Evolutionary conservation across 1,140 invertebrate genomes (phyloP).

Genomic region (Listronotus bonariensis): DNA sequence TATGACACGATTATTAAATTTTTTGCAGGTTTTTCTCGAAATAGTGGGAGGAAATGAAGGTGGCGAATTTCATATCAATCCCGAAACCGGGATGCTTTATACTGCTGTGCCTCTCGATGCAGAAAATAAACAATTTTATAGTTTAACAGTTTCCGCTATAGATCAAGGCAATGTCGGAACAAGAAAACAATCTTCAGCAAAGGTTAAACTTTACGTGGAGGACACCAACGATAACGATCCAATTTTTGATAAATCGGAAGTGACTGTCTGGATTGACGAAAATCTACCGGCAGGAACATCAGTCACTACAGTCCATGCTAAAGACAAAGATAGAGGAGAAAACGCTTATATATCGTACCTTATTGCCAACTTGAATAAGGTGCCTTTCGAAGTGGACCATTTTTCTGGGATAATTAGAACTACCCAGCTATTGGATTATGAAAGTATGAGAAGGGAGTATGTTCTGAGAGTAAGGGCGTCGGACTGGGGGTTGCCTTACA

Average conservation of each 20-base stretch:
- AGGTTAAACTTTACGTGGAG: constrained; percentile 84
- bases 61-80: constrained; percentile 84
- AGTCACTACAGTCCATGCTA: constrained; percentile 81
- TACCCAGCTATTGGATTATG: constrained; percentile 84
- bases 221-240: constrained; percentile 95
- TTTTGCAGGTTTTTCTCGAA: constrained; percentile 68
- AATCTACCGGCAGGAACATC: constrained; percentile 84
- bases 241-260: constrained; percentile 74
- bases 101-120: constrained; percentile 84
- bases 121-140: constrained; percentile 86
- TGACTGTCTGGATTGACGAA: constrained; percentile 75
- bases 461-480: constrained; percentile 84
- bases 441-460: constrained; percentile 85
- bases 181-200: constrained; percentile 83
- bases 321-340: constrained; percentile 88
- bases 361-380: constrained; percentile 83
- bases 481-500: constrained; percentile 91
- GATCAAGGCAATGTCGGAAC: constrained; percentile 85
- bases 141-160: constrained; percentile 87
- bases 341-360: constrained; percentile 95
- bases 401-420: constrained; percentile 89
- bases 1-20: no score
- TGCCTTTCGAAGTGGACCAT: constrained; percentile 95
- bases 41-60: constrained; percentile 93
- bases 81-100: constrained; percentile 87